Percentiles rank a stretch among this genome's conserved stretches.
phyloP scores from a whole-genome alignment of 2,888 invertebrate genomes.

The Amphimallon solstitiale region DNA sequence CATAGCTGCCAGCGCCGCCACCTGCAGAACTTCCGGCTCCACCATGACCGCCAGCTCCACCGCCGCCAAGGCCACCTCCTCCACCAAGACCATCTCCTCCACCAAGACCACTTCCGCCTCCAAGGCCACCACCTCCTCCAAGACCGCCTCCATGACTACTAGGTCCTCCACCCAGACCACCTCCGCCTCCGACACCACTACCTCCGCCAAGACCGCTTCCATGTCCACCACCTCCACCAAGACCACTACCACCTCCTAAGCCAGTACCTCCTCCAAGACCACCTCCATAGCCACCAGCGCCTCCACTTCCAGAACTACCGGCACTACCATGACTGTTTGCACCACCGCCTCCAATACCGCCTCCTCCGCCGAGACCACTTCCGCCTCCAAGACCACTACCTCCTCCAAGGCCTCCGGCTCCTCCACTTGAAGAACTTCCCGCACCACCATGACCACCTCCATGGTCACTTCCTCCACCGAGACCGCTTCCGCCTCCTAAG shows the following conservation, averaged over 20 bases:
- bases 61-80: conserved; percentile 44
- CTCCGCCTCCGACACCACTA: conserved; percentile 7
- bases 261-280: conserved; percentile 58
- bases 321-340: conserved; percentile 24
- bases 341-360: conserved; percentile 12
- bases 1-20: conserved; percentile 15
- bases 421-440: conserved; percentile 6
- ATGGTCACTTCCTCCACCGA: conserved; percentile 54
- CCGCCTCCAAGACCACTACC: conserved; percentile 28
- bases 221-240: conserved; percentile 40
- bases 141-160: conserved; percentile 46
- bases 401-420: conserved; percentile 21
- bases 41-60: conserved; percentile 63
- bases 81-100: conserved; percentile 39
- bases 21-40: background rate
- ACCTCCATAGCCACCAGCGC: conserved; percentile 34
- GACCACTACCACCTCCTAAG: conserved; percentile 23
- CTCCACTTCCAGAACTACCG: conserved; percentile 28
- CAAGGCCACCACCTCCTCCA: conserved; percentile 45
- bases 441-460: conserved; percentile 28
- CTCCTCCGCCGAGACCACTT: conserved; percentile 6
- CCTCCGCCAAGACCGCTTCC: conserved; percentile 1
- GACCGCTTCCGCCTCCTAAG: conserved; percentile 63
- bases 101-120: background rate
- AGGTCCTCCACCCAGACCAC: background rate